Evolutionary conservation across 2,888 invertebrate genomes (phyloP), one percentile per base, ranked within the genome.

Genomic region (Mesoligia furuncula): DNA sequence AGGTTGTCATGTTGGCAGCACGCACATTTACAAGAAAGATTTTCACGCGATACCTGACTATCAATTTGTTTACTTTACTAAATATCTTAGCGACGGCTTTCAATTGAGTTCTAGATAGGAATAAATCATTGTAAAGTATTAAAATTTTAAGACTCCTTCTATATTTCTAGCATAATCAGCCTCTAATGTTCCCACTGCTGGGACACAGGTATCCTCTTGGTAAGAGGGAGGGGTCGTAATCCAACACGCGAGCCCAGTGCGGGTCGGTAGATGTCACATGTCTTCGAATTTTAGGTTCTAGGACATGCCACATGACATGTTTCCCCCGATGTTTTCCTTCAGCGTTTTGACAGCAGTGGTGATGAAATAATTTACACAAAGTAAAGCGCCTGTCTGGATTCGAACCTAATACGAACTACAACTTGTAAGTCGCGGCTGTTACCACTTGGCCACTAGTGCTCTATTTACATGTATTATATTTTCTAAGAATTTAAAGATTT

Each of bases 1-100:
- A 78, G 75, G 69, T 77, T 82, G 82, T 70, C 75, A 85, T 75
- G 83, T 85, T 87, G 78, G 75, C 70, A 85, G 42, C 78, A 88
- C 84, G 75, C 73, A 80, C 73, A 64, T 73, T 83, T 73, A 79
- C 54, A 80, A 72, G 74, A 79, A 79, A 68, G 64, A 78, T 83
- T 86, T 81, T 75, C 79, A 77, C 75, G 77, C 65, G 80, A 75
- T 83, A 73, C 36, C 48, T 71, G 78, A 66, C 68, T 45, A n/a
- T 64, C 72, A 83, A 75, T 77, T 72, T 74, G 39, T 77, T 77
- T 54, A 64, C 57, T 77, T 66, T 51, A 62, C 24, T 68, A 62
- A 71, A 68, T 71, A 79, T n/a, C 71, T 72, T 42, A 59, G 57
- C 69, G 68, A 75, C 66, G 51, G 66, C 1, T 77, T 75, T 75